Conservation (phyloP, 2,113 vertebrate genomes). For the Potamarius usumacintae region DNA sequence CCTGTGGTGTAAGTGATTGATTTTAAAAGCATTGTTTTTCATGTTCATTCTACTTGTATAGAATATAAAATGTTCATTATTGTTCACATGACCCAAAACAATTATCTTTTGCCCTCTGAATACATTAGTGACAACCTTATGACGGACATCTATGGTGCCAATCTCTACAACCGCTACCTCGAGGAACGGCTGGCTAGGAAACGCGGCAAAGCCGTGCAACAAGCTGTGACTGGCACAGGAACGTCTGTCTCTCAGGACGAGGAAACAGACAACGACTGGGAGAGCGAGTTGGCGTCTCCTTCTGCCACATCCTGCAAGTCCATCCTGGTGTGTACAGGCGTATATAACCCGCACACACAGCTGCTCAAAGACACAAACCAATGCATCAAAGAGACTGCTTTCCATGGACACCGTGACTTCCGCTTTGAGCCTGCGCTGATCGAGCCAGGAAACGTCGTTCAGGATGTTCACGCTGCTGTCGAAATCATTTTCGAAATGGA, state of each 20-base stretch:
- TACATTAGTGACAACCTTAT: conserved; percentile 83
- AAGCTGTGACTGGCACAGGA: conserved; percentile 62
- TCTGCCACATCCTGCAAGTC: conserved; percentile 78
- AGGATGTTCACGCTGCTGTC: conserved; percentile 82
- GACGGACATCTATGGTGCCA: conserved; percentile 88
- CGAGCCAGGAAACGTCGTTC: conserved; percentile 75
- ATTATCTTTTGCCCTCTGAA: not conserved
- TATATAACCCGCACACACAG: conserved; percentile 73
- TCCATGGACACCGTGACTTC: conserved; percentile 83
- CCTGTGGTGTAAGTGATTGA: not conserved
- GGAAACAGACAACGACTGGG: conserved; percentile 66
- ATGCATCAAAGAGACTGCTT: conserved; percentile 61
- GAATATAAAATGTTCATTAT: not conserved
- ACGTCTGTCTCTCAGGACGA: conserved; percentile 63
- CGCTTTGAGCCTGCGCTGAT: conserved; percentile 74
- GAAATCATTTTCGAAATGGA: conserved; percentile 82
- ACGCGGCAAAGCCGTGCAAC: conserved; percentile 53
- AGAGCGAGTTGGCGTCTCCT: conserved; percentile 68
- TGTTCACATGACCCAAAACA: not conserved
- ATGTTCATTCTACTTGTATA: not conserved
- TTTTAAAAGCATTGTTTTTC: not conserved
- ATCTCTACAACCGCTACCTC: conserved; percentile 86
- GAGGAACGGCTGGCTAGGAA: conserved; percentile 60
- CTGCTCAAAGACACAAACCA: conserved; percentile 54
- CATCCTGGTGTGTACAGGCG: conserved; percentile 85